Conservation (phyloP, 2,113 vertebrate species). For the Pristiophorus japonicus region DNA sequence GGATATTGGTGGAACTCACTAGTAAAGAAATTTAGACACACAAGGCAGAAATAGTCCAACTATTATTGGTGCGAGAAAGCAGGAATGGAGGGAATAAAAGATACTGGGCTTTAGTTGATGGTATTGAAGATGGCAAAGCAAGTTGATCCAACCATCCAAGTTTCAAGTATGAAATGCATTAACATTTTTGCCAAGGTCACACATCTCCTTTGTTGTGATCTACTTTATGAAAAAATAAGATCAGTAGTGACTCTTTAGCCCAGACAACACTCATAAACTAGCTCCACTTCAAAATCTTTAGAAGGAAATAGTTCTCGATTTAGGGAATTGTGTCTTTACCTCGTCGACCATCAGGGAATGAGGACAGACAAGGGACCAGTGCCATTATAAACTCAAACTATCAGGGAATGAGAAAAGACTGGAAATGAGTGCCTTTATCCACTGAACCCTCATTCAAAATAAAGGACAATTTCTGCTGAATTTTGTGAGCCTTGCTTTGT, state of each 20-base stretch:
- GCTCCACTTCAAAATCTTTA: not conserved
- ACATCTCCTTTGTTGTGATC: not conserved
- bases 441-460: not conserved
- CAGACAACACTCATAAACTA: not conserved
- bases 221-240: not conserved
- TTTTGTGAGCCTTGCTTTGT: not conserved
- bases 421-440: not conserved
- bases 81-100: not conserved
- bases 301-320: not conserved
- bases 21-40: not conserved
- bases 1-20: not conserved
- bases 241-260: not conserved
- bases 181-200: not conserved
- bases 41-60: not conserved
- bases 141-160: too few relatives aligned
- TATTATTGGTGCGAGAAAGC: not conserved
- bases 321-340: too few relatives aligned
- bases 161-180: not conserved
- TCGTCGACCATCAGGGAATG: too few relatives aligned
- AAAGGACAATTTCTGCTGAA: not conserved
- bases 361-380: too few relatives aligned
- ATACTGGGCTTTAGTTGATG: not conserved
- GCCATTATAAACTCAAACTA: not conserved
- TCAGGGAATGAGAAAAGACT: not conserved
- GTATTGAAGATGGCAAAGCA: not conserved